Percentiles rank a stretch among this genome's conserved stretches.
phyloP scores from a whole-genome alignment of 2,888 invertebrate genomes.

The Nematopogon swammerdamellus region DNA sequence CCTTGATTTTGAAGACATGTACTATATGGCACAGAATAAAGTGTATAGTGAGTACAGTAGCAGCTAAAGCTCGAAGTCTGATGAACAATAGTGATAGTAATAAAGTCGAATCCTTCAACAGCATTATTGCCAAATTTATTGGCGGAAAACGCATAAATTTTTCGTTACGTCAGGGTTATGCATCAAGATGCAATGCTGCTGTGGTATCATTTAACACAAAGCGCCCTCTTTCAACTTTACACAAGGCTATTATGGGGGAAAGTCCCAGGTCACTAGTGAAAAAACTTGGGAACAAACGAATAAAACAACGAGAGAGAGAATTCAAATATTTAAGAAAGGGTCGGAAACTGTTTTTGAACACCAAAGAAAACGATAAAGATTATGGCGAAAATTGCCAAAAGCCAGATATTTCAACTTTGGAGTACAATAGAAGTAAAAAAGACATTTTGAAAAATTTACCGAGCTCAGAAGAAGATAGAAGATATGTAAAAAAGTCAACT shows the following conservation, averaged over 20 bases:
- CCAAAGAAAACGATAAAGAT: neutral
- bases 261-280: neutral
- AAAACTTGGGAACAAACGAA: neutral
- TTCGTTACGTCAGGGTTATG: slow-evolving; percentile 14
- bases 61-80: slow-evolving; percentile 5
- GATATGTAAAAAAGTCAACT: neutral
- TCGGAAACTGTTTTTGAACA: neutral
- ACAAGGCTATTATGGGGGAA: neutral
- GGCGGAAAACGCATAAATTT: slow-evolving; percentile 19
- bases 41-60: neutral
- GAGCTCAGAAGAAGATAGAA: neutral
- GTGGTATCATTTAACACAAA: slow-evolving; percentile 14
- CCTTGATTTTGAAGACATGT: neutral
- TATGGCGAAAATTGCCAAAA: neutral
- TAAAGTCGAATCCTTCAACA: slow-evolving; percentile 15
- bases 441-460: neutral
- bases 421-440: neutral
- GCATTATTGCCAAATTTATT: slow-evolving; percentile 15
- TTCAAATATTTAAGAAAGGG: too few relatives aligned
- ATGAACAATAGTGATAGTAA: slow-evolving; percentile 14
- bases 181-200: slow-evolving; percentile 16
- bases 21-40: neutral
- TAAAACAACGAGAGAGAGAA: neutral
- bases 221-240: neutral
- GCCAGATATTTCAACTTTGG: neutral